Percentiles rank a stretch among this genome's conserved stretches.
phyloP scores from a whole-genome alignment of 2,888 invertebrate species.

The Eupithecia abbreviata region DNA sequence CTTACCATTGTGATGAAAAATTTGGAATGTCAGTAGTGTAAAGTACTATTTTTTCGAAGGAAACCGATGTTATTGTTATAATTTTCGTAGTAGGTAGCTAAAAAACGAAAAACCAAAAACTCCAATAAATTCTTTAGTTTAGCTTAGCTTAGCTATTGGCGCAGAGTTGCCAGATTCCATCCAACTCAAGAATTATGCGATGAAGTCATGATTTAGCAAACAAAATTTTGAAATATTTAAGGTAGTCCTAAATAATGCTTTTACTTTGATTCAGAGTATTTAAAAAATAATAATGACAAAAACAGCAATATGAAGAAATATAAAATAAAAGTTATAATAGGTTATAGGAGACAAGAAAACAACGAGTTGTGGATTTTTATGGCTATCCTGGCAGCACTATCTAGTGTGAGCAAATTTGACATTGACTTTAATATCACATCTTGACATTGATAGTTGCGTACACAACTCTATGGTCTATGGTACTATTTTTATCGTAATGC shows the following conservation, averaged over 20 bases:
- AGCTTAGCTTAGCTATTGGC: no score
- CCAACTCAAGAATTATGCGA: no score
- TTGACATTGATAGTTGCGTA: background rate
- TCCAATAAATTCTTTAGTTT: no score
- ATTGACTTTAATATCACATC: background rate
- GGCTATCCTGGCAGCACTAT: background rate
- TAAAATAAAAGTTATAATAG: no score
- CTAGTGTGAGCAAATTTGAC: background rate
- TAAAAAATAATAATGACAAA: no score
- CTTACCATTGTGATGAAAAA: slow-evolving; percentile 10
- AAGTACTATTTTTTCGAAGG: background rate
- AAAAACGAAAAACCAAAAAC: background rate
- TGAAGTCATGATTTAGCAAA: no score
- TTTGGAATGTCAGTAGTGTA: background rate
- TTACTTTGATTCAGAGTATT: no score
- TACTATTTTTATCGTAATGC: background rate
- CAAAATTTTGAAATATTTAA: no score
- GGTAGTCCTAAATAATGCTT: no score
- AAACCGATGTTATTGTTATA: background rate
- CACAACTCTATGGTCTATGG: background rate
- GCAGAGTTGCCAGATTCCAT: no score
- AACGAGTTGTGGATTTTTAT: background rate
- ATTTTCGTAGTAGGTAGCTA: background rate
- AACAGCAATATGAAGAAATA: no score
- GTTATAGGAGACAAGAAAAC: background rate